These are phyloP conservation scores for Drosophila leonis DNA, from an alignment of 2,888 invertebrate species.

Conservation along the genomic window DNA sequence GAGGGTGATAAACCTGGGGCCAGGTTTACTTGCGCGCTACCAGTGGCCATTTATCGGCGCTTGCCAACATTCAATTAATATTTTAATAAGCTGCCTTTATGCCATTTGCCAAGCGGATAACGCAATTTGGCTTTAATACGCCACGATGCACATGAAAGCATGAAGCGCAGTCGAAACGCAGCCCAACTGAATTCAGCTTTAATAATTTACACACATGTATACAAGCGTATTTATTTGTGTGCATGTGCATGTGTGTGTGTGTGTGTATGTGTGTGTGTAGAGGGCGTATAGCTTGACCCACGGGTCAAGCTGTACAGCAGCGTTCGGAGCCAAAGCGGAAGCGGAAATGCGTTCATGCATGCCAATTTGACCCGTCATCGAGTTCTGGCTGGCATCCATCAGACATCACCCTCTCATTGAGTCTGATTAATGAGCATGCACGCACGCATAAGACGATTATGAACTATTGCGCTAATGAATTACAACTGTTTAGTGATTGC, in stretches of 20 bases:
- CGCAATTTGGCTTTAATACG: slow-evolving; percentile 74
- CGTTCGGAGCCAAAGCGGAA: slow-evolving; percentile 53
- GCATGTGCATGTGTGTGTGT: not conserved
- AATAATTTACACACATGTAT: slow-evolving; percentile 63
- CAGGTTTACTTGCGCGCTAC: slow-evolving; percentile 46
- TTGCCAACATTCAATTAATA: slow-evolving; percentile 78
- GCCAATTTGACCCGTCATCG: slow-evolving; percentile 51
- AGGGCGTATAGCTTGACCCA: slow-evolving; percentile 35
- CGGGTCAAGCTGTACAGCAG: slow-evolving; percentile 27
- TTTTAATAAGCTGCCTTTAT: slow-evolving; percentile 80
- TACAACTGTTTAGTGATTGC: slow-evolving; percentile 35
- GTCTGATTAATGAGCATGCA: slow-evolving; percentile 35
- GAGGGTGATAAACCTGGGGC: slow-evolving; percentile 65
- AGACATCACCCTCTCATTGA: slow-evolving; percentile 22
- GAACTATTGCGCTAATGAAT: slow-evolving; percentile 27
- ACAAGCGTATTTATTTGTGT: not conserved
- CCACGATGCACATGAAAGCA: slow-evolving; percentile 60
- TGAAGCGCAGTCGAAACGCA: slow-evolving; percentile 27
- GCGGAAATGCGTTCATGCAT: slow-evolving; percentile 74
- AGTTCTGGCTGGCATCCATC: slow-evolving; percentile 19
- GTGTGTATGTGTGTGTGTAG: slow-evolving; percentile 10
- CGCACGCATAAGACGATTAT: slow-evolving; percentile 27
- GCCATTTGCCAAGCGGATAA: slow-evolving; percentile 72
- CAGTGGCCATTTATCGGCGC: slow-evolving; percentile 46
- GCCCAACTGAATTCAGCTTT: slow-evolving; percentile 35